phyloP scores from a whole-genome alignment of 2,113 vertebrate species.

The Capricornis sumatraensis region DNA sequence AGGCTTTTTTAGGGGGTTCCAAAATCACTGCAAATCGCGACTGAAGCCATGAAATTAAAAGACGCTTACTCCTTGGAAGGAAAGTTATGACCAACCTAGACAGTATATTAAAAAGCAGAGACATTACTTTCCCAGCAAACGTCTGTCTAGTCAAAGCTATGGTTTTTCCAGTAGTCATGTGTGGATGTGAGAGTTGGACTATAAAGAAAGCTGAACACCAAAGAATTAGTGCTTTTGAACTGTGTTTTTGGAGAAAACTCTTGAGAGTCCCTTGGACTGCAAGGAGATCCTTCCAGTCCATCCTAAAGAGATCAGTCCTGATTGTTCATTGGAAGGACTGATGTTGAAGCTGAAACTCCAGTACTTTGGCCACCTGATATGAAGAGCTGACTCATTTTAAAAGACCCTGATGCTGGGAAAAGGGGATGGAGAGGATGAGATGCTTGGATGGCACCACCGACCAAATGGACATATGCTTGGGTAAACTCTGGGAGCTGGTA shows the following conservation, averaged over 20 bases:
- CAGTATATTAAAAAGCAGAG: neutral
- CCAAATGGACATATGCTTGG: neutral
- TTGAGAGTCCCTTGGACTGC: neutral
- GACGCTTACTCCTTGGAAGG: neutral
- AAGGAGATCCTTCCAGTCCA: neutral
- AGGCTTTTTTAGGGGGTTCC: neutral
- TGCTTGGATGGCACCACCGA: neutral
- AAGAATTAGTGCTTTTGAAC: neutral
- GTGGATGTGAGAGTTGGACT: neutral
- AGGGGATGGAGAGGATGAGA: neutral
- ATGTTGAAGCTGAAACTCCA: neutral
- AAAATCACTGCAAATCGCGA: neutral
- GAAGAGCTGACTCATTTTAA: neutral
- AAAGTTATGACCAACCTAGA: neutral
- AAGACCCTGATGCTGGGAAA: neutral
- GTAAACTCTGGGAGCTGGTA: neutral
- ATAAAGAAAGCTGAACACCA: rapidly evolving
- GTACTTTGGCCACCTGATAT: neutral
- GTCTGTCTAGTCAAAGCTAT: neutral
- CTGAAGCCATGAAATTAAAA: neutral
- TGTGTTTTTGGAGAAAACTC: neutral
- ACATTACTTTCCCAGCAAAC: neutral
- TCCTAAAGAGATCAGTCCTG: neutral
- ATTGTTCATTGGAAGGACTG: neutral
- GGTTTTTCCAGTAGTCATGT: neutral